Evolutionary conservation across 2,113 vertebrate genomes (phyloP).

Genomic region (Orycteropus afer): DNA sequence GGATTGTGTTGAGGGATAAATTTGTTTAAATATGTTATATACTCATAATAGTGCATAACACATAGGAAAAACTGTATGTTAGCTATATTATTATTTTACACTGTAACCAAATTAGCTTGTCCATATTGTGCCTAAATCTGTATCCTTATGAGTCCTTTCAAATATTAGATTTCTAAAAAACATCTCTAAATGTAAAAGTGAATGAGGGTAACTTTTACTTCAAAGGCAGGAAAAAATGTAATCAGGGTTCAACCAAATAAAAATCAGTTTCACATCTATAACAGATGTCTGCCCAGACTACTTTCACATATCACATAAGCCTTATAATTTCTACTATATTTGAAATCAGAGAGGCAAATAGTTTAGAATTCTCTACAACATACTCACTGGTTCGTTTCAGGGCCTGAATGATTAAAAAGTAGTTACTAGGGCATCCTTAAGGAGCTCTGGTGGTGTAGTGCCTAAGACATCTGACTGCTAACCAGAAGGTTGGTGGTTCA

Average conservation of each 20-base stretch:
- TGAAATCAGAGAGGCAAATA: background rate
- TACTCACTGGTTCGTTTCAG: background rate
- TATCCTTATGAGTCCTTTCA: background rate
- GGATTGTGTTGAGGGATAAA: background rate
- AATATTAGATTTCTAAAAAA: background rate
- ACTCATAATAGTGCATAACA: background rate
- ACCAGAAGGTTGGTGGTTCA: background rate
- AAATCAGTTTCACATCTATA: background rate
- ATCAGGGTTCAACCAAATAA: background rate
- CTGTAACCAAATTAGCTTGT: background rate
- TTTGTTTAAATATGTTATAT: background rate
- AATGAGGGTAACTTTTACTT: background rate
- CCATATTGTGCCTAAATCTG: background rate
- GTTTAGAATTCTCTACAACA: background rate
- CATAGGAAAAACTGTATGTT: background rate
- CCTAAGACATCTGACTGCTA: background rate
- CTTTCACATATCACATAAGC: background rate
- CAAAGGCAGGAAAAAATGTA: background rate
- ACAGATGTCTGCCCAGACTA: background rate
- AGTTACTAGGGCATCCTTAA: background rate
- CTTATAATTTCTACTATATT: background rate
- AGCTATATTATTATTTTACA: background rate
- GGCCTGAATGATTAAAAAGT: background rate
- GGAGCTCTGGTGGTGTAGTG: background rate
- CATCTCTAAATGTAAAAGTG: background rate